A percentile compares a stretch with the other conserved stretches of the same genome.
These are phyloP conservation scores for Stegodyphus mimosarum DNA, from an alignment of 1,140 invertebrate species.

Conservation along the genomic window DNA sequence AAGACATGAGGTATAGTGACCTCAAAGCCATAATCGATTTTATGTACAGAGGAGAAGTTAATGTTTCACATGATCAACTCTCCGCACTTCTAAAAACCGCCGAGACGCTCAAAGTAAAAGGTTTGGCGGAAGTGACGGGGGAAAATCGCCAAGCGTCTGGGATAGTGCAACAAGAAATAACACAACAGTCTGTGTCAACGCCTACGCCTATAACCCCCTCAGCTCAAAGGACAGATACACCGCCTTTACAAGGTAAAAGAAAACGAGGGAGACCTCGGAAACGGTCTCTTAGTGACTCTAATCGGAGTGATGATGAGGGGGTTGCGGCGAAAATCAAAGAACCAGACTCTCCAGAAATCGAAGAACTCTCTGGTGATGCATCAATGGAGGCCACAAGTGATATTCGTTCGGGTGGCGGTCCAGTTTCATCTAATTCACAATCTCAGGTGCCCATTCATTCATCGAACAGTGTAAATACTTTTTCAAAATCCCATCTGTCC, in stretches of 20 bases:
- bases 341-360: constrained; percentile 33
- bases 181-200: neutral
- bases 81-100: constrained; percentile 88
- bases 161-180: constrained; percentile 44
- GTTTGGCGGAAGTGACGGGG: constrained; percentile 80
- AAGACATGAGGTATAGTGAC: constrained; percentile 92
- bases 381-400: constrained; percentile 50
- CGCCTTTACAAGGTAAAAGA: constrained; percentile 45
- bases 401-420: constrained; percentile 40
- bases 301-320: constrained; percentile 44
- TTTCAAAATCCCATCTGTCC: constrained; percentile 52
- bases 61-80: constrained; percentile 91
- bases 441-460: constrained; percentile 34
- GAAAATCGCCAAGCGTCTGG: constrained; percentile 26
- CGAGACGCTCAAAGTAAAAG: constrained; percentile 91
- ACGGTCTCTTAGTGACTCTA: constrained; percentile 40
- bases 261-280: constrained; percentile 37
- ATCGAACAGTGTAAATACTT: constrained; percentile 56
- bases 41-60: constrained; percentile 94
- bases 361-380: constrained; percentile 51
- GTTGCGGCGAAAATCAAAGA: constrained; percentile 48
- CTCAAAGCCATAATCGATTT: constrained; percentile 92
- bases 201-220: constrained; percentile 14
- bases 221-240: constrained; percentile 56
- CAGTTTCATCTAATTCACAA: constrained; percentile 25